Evolutionary conservation across 2,797 vertebrate genomes (phyloP).

Genomic region (Spheniscus humboldti): DNA sequence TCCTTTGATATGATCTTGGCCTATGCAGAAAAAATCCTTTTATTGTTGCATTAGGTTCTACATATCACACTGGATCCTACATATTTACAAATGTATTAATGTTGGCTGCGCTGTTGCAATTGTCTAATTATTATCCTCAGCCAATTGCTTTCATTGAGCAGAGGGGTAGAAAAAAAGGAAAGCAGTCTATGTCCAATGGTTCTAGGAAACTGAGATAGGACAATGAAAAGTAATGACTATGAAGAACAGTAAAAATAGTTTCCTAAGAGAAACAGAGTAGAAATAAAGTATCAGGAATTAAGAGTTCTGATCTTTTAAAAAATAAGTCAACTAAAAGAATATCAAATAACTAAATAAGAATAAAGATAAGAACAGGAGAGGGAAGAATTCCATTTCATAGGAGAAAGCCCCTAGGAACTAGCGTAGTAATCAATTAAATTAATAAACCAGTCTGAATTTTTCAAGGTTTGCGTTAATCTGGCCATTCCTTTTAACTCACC

Average conservation of each 20-base stretch:
- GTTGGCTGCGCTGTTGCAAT: not conserved
- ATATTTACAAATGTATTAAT: constrained; percentile 33
- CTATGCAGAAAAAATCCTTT: constrained; percentile 41
- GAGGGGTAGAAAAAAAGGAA: not conserved
- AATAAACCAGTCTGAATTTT: constrained; percentile 5
- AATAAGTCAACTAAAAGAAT: not conserved
- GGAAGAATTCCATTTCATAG: not conserved
- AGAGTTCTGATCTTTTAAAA: not conserved
- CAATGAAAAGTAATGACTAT: not conserved
- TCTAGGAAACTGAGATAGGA: not conserved
- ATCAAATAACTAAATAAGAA: not conserved
- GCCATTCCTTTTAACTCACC: constrained; percentile 37
- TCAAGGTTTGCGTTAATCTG: constrained; percentile 19
- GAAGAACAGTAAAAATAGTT: not conserved
- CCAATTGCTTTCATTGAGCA: not conserved
- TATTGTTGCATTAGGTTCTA: not conserved
- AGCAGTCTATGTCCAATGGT: not conserved
- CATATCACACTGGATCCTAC: not conserved
- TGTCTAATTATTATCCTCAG: not conserved
- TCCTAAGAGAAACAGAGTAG: not conserved
- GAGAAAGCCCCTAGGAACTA: not conserved
- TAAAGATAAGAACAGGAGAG: not conserved
- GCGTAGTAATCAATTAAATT: not conserved
- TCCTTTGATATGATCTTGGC: constrained; percentile 19
- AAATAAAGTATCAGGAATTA: not conserved